phyloP scores from a whole-genome alignment of 2,797 vertebrate species.

The Rhinichthys osculus region DNA sequence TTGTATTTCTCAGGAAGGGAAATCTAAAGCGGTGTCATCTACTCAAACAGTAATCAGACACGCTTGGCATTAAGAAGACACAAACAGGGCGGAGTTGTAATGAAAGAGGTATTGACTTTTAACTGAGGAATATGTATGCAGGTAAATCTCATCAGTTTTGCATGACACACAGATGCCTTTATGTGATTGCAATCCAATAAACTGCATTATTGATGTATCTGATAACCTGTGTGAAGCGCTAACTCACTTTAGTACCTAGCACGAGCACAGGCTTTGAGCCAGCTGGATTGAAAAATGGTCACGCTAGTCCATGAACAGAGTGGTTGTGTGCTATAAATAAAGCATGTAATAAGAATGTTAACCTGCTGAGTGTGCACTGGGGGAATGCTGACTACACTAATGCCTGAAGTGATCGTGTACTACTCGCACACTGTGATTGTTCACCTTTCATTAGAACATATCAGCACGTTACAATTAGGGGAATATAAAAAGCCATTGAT shows the following conservation, averaged over 20 bases:
- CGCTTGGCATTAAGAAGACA: background rate
- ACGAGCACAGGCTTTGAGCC: background rate
- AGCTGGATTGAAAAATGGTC: background rate
- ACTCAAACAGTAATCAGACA: constrained; percentile 4
- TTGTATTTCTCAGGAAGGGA: background rate
- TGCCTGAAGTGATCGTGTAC: background rate
- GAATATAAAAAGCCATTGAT: background rate
- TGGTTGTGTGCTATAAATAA: constrained; percentile 9
- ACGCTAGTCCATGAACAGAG: background rate
- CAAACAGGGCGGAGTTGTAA: background rate
- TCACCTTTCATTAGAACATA: background rate
- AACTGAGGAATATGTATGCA: too few species aligned
- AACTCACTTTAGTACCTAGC: background rate
- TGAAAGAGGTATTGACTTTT: background rate
- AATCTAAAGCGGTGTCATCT: background rate
- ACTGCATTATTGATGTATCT: background rate
- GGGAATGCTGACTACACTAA: constrained; percentile 3
- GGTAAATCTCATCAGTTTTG: background rate
- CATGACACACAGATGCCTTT: background rate
- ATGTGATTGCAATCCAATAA: background rate
- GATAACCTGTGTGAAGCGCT: background rate
- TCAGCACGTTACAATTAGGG: background rate
- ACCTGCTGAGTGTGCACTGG: background rate
- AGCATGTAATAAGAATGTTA: background rate
- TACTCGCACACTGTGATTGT: background rate